Base-by-base conservation (phyloP, 2,888 invertebrate genomes). In the Rhingia rostrata region DNA sequence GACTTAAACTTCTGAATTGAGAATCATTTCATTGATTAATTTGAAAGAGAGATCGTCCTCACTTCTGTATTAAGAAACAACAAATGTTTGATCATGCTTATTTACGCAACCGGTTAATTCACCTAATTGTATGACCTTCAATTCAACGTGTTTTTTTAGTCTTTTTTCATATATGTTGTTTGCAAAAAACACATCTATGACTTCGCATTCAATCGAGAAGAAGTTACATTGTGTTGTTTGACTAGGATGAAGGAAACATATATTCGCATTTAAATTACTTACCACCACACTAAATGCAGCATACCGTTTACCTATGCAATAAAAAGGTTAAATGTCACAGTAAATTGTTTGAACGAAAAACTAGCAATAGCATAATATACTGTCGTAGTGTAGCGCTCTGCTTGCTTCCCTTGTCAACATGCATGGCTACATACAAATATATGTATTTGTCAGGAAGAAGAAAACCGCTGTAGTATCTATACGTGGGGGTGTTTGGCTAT, bases 1-100 rank as follows among this genome's bases (percentile, higher is more conserved):
- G 60, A 45, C 35, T 67, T 54, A 54, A 69, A 53, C 67, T 77
- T 61, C 43, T 47, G 67, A 54, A 78, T 56, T 70, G 67, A 78
- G 77, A 70, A 78, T 69, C 61, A 78, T 78, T 78, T 78, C 77
- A 78, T 78, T 78, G 77, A 78, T 78, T 78, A 69, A 53, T 78
- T 70, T 61, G 30, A n/a, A 35, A 39, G 30, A 77, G 37, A 37
- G 39, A 22, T 22, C 22, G n/a, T 22, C 1, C 22, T 22, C 22
- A 22, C 22, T 43, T 32, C 35, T 6, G 41, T 53, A 45, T 43
- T 30, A 54, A 54, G 63, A 61, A 51, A 22, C 22, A 22, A 22
- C 22, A 22, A 22, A 22, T 22, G 22, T 22, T 22, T 22, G 22
- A 22, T 22, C 22, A 22, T 22, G 22, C 14, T 6, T 12, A 33